Evolutionary conservation across 2,113 vertebrate species (phyloP).

Genomic region (Colius striatus): DNA sequence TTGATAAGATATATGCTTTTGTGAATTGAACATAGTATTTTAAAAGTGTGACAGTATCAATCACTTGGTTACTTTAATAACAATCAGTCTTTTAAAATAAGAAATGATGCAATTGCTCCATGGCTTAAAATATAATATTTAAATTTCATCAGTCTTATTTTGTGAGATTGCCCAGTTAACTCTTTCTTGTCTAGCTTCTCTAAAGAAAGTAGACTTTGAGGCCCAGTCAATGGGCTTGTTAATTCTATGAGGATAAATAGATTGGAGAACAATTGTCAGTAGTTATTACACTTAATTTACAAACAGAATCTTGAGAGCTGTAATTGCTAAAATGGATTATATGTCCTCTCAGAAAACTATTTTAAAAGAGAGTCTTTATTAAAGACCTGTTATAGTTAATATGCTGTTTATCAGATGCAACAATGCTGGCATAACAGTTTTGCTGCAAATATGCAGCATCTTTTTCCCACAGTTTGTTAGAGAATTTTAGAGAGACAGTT

Average conservation of each 20-base stretch:
- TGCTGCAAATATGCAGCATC: neutral
- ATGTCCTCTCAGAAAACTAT: slow-evolving; percentile 19
- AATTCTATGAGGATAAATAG: neutral
- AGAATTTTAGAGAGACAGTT: neutral
- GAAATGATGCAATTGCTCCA: neutral
- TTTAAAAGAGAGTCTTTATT: neutral
- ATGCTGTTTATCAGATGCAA: neutral
- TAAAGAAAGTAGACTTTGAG: neutral
- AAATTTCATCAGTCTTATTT: neutral
- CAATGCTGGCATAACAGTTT: neutral
- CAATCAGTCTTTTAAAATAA: neutral
- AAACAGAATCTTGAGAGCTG: slow-evolving; percentile 10
- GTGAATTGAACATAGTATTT: neutral
- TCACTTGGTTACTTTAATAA: neutral
- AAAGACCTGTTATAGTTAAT: neutral
- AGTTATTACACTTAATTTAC: slow-evolving; percentile 17
- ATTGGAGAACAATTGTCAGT: neutral
- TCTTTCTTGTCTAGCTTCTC: neutral
- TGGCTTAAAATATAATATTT: neutral
- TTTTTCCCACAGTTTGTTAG: neutral
- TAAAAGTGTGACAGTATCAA: neutral
- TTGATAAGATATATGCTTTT: neutral
- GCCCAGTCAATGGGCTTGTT: neutral
- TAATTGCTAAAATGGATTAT: slow-evolving; percentile 28
- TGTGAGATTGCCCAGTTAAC: neutral